Percentiles rank a stretch among this genome's conserved stretches.
Evolutionary conservation across 2,797 vertebrate species (phyloP).

Genomic region (Eupleurogrammus muticus): DNA sequence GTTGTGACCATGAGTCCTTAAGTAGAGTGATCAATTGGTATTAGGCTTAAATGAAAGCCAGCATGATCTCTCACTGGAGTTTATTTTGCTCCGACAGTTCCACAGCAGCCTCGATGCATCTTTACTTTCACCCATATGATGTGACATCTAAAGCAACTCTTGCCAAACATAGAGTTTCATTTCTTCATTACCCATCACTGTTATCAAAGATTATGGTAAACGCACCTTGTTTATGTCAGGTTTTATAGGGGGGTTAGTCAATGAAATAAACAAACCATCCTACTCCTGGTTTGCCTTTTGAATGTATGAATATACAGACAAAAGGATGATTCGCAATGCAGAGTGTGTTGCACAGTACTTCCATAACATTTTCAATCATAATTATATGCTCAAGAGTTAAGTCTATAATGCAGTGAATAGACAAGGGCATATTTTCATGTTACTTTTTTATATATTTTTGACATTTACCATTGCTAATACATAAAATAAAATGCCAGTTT

Average conservation of each 20-base stretch:
- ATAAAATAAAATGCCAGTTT: slow-evolving; percentile 8
- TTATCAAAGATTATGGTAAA: slow-evolving; percentile 15
- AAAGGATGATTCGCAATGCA: neutral
- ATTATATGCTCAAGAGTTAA: neutral
- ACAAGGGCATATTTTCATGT: slow-evolving; percentile 16
- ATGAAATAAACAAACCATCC: slow-evolving; percentile 22
- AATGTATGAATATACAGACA: slow-evolving; percentile 13
- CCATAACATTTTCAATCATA: slow-evolving; percentile 16
- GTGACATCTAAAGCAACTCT: slow-evolving; percentile 27
- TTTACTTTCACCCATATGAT: neutral
- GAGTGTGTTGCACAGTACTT: neutral
- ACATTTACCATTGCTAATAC: slow-evolving; percentile 2
- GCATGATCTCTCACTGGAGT: neutral
- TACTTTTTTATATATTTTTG: slow-evolving; percentile 21
- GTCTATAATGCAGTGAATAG: slow-evolving; percentile 1
- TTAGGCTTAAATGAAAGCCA: neutral
- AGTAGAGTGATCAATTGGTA: neutral
- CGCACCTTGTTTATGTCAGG: neutral
- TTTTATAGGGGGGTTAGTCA: slow-evolving; percentile 19
- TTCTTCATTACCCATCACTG: slow-evolving; percentile 8
- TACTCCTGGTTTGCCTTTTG: slow-evolving; percentile 10
- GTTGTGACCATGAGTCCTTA: neutral
- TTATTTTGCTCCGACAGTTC: neutral
- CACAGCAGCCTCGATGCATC: slow-evolving; percentile 2
- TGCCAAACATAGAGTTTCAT: slow-evolving; percentile 1